Evolutionary conservation across 1,140 invertebrate genomes (phyloP).

Genomic region (Rhizoglyphus robini): DNA sequence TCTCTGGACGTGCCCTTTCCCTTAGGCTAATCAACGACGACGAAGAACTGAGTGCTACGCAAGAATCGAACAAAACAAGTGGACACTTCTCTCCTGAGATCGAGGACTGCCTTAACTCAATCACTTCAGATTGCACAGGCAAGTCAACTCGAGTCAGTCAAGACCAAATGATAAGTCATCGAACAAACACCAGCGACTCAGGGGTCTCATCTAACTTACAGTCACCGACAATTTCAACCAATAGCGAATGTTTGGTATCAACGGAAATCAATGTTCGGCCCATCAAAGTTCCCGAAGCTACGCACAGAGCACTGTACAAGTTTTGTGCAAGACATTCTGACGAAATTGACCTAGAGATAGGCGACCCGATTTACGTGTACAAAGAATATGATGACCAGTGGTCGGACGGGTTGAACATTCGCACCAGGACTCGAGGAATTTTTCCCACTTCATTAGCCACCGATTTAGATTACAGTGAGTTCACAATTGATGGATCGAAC

Average conservation of each 20-base stretch:
- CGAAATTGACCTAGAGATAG: conserved; percentile 90
- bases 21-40: background rate
- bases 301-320: conserved; percentile 84
- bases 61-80: background rate
- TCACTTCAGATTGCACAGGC: background rate
- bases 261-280: background rate
- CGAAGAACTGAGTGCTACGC: too few species aligned
- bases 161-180: too few species aligned
- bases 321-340: conserved; percentile 86
- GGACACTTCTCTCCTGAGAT: background rate
- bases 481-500: conserved; percentile 32
- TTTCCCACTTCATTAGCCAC: conserved; percentile 93
- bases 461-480: conserved; percentile 86
- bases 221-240: background rate
- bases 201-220: background rate
- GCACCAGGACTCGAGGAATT: conserved; percentile 79
- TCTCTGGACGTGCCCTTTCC: background rate
- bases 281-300: conserved; percentile 76
- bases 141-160: background rate
- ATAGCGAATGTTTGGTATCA: background rate
- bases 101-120: background rate
- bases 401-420: conserved; percentile 91
- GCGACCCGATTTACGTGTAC: conserved; percentile 90
- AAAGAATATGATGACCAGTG: conserved; percentile 91
- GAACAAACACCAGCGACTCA: background rate